A percentile compares a stretch with the other conserved stretches of the same genome.
Evolutionary conservation across 2,797 vertebrate species (phyloP).

Genomic region (Onychomys leucogaster): DNA sequence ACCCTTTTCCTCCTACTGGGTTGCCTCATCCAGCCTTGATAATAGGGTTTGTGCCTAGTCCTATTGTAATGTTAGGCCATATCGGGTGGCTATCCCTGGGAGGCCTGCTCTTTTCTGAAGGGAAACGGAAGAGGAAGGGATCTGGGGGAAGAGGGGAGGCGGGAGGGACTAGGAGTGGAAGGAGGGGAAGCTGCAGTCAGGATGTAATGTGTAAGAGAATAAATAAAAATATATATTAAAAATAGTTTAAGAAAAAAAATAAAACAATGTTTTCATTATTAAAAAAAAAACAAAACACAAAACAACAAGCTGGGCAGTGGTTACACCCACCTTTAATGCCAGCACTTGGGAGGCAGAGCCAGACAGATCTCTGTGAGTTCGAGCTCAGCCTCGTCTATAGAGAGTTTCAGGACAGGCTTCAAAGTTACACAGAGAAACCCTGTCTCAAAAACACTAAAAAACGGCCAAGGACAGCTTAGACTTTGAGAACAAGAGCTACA

Average conservation of each 20-base stretch:
- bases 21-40: not conserved
- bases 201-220: not conserved
- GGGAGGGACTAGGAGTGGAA: not conserved
- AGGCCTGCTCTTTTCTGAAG: not conserved
- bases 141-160: not conserved
- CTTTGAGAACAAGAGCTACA: slow-evolving; percentile 63
- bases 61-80: not conserved
- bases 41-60: not conserved
- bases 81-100: not conserved
- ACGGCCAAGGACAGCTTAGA: slow-evolving; percentile 11
- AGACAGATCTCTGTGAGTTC: no score
- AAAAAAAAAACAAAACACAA: not conserved
- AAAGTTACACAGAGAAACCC: no score
- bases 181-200: not conserved
- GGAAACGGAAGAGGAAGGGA: not conserved
- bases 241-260: not conserved
- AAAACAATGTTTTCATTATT: not conserved
- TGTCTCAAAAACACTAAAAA: not conserved
- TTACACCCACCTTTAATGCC: no score
- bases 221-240: not conserved
- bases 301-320: no score
- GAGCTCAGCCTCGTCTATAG: no score
- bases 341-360: no score
- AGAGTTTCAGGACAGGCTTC: no score
- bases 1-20: not conserved